Conservation (phyloP, 2,797 vertebrate genomes). For the Iguana delicatissima region DNA sequence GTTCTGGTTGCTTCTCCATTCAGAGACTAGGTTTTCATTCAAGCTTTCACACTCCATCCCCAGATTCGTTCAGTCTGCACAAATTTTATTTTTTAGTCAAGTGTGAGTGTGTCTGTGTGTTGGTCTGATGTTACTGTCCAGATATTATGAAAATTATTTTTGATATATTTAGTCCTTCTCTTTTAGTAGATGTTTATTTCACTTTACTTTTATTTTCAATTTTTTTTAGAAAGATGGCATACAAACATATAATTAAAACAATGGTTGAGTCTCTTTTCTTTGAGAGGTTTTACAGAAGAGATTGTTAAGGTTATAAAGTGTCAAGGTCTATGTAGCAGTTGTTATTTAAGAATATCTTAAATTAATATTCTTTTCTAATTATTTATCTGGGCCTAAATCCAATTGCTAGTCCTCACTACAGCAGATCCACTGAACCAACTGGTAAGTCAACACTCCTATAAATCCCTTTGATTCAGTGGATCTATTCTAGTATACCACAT, state of each 20-base stretch:
- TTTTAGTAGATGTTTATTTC: not conserved
- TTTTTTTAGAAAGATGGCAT: not conserved
- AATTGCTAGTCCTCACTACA: too few species aligned
- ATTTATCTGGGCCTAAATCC: not conserved
- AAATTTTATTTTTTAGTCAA: not conserved
- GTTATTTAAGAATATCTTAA: not conserved
- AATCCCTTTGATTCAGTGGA: too few species aligned
- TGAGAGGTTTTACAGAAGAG: not conserved
- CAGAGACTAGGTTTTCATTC: not conserved
- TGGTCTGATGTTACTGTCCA: too few species aligned
- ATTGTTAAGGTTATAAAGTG: not conserved
- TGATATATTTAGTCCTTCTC: not conserved
- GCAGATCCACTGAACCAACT: too few species aligned
- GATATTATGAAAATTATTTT: not conserved
- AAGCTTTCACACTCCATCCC: not conserved
- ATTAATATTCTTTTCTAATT: not conserved
- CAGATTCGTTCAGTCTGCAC: not conserved
- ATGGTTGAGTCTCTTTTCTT: not conserved
- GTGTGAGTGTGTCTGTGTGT: not conserved
- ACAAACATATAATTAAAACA: not conserved
- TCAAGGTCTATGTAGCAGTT: not conserved
- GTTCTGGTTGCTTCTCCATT: not conserved
- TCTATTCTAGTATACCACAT: too few species aligned
- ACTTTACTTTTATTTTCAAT: not conserved
- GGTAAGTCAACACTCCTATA: too few species aligned